phyloP scores from a whole-genome alignment of 2,888 invertebrate genomes.

The Tortrix viridana region DNA sequence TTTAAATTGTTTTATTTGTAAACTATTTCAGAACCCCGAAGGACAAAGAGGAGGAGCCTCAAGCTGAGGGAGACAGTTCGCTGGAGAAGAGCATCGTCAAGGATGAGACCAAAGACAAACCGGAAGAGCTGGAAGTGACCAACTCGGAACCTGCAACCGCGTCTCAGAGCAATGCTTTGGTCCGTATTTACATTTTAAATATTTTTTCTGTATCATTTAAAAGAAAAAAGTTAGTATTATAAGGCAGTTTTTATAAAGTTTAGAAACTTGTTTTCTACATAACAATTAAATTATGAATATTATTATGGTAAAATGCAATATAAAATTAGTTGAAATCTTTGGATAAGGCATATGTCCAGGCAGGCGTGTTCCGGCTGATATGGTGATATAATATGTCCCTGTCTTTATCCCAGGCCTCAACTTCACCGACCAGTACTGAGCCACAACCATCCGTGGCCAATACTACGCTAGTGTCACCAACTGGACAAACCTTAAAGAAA shows the following conservation, averaged over 20 bases:
- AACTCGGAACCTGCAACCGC: conserved; percentile 4
- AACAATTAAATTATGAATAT: too few species aligned
- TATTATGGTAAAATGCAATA: too few species aligned
- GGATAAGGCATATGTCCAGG: too few species aligned
- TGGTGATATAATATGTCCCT: neutral
- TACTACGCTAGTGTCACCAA: conserved; percentile 61
- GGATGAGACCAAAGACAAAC: conserved; percentile 6
- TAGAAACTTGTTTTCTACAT: too few species aligned
- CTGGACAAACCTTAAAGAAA: conserved; percentile 74
- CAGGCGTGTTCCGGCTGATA: too few species aligned
- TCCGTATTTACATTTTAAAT: neutral
- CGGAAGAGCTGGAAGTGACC: conserved; percentile 10
- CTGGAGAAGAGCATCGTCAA: neutral
- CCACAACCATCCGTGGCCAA: conserved; percentile 27
- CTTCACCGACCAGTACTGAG: conserved; percentile 32
- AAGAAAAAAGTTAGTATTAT: too few species aligned
- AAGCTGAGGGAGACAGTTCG: too few species aligned
- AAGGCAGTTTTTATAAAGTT: too few species aligned
- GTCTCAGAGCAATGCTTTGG: neutral
- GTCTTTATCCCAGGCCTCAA: conserved; percentile 35
- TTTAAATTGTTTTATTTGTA: too few species aligned
- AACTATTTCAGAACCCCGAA: neutral
- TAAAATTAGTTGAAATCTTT: too few species aligned
- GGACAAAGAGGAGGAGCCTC: neutral
- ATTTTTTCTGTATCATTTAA: too few species aligned